phyloP scores from a whole-genome alignment of 2,797 vertebrate genomes.

The Galago senegalensis region DNA sequence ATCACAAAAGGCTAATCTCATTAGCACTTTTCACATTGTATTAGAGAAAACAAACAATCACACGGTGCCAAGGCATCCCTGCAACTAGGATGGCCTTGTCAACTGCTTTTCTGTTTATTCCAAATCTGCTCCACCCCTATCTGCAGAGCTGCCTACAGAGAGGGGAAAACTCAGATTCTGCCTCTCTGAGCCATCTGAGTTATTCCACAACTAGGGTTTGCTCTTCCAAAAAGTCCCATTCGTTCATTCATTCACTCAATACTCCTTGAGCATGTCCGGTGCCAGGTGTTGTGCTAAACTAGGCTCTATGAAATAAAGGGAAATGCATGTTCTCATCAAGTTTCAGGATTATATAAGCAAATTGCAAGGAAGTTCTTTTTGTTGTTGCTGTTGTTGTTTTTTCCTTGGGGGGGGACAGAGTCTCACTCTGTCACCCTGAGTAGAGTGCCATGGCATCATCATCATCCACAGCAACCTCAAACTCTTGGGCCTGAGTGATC shows the following conservation, averaged over 20 bases:
- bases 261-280: neutral
- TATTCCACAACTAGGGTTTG: neutral
- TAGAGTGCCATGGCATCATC: too few species aligned
- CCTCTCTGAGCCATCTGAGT: neutral
- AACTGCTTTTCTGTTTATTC: neutral
- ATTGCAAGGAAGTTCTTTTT: neutral
- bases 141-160: neutral
- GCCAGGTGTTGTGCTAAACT: neutral
- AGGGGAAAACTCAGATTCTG: too few species aligned
- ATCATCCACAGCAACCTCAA: too few species aligned
- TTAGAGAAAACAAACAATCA: conserved; percentile 84
- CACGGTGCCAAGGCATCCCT: neutral
- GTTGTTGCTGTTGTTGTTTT: too few species aligned
- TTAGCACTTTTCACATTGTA: conserved; percentile 80
- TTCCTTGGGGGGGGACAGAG: too few species aligned
- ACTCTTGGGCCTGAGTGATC: too few species aligned
- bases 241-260: fast-evolving
- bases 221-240: neutral
- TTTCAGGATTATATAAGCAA: neutral
- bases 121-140: neutral
- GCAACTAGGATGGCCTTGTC: conserved; percentile 47
- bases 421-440: too few species aligned
- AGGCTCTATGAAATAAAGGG: neutral
- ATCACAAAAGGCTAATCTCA: conserved; percentile 86
- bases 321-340: neutral